Conservation (phyloP, 1,140 invertebrate genomes). For the Drosophila repleta region DNA sequence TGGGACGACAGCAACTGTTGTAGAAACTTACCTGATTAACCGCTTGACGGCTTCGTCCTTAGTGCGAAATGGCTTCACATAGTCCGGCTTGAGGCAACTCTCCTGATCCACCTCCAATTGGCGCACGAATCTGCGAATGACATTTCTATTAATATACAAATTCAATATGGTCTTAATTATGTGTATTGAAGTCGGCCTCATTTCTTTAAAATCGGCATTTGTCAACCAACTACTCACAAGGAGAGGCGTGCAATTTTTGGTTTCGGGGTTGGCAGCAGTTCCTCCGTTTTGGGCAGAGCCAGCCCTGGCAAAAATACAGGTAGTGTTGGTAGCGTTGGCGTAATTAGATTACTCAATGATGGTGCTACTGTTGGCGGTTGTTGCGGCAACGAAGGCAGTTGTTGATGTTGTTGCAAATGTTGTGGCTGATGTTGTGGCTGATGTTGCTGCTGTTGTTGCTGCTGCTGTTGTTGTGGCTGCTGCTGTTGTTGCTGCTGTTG, state of each 20-base stretch:
- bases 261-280: constrained; percentile 70
- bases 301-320: constrained; percentile 51
- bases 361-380: constrained; percentile 18
- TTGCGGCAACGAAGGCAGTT: constrained; percentile 7
- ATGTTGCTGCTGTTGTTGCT: constrained; percentile 21
- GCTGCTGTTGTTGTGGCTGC: constrained; percentile 27
- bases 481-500: constrained; percentile 50
- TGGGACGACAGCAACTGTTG: not conserved
- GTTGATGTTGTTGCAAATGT: constrained; percentile 11
- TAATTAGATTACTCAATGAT: constrained; percentile 39
- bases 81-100: constrained; percentile 90
- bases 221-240: constrained; percentile 84
- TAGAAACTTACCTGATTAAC: constrained; percentile 85
- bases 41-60: constrained; percentile 91
- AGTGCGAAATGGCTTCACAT: constrained; percentile 89
- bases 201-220: constrained; percentile 69
- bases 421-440: constrained; percentile 23
- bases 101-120: constrained; percentile 92
- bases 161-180: constrained; percentile 9
- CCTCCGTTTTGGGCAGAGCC: constrained; percentile 62
- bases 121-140: constrained; percentile 87
- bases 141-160: constrained; percentile 31
- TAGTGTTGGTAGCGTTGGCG: constrained; percentile 29
- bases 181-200: constrained; percentile 61
- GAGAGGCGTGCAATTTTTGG: constrained; percentile 83